Evolutionary conservation across 2,797 vertebrate species (phyloP).

Genomic region (Sylvia borin): DNA sequence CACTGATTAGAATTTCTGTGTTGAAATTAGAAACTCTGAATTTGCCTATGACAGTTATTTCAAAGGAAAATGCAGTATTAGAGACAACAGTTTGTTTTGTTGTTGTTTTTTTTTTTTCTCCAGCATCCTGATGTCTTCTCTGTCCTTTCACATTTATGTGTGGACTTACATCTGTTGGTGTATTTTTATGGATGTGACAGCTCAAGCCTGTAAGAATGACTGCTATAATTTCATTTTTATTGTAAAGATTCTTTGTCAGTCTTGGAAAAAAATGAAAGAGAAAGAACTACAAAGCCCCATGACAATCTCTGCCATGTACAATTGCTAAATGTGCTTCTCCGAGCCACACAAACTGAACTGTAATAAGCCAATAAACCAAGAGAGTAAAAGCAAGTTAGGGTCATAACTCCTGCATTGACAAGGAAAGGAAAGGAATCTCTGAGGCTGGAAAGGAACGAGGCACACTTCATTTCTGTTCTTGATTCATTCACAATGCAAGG

Average conservation of each 20-base stretch:
- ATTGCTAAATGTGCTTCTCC: neutral
- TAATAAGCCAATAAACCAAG: neutral
- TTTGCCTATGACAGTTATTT: neutral
- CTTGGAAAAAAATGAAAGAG: neutral
- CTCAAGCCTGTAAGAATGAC: neutral
- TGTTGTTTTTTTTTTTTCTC: rapidly evolving
- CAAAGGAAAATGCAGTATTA: neutral
- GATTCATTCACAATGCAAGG: no score
- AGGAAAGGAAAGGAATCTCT: no score
- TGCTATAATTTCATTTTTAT: neutral
- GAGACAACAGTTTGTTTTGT: neutral
- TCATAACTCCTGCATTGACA: neutral
- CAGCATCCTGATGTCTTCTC: neutral
- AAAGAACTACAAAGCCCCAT: neutral
- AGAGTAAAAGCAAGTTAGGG: neutral
- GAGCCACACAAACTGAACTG: neutral
- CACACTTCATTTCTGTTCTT: no score
- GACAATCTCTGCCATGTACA: neutral
- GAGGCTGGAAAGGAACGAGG: no score
- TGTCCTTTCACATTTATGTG: neutral
- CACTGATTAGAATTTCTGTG: neutral
- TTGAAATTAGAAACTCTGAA: neutral
- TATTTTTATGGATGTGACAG: neutral
- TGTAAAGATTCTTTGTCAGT: neutral
- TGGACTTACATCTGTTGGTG: neutral